These are phyloP conservation scores for Pelvicachromis taeniatus DNA, from an alignment of 2,113 vertebrate species.

Conservation along the genomic window DNA sequence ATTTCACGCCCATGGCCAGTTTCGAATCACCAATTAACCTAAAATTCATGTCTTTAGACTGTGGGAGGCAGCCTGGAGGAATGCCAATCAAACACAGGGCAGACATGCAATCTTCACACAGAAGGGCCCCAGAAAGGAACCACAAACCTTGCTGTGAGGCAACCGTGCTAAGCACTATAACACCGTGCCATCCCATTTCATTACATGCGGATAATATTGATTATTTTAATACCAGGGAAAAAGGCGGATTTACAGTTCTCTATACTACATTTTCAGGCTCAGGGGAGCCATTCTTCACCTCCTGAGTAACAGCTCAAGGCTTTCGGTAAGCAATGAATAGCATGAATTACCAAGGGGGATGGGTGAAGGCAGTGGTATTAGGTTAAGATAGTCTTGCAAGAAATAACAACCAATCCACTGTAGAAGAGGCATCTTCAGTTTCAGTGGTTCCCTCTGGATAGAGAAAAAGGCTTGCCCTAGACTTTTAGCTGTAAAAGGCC, in stretches of 20 bases:
- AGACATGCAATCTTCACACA: not conserved
- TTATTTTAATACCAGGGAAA: not conserved
- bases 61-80: not conserved
- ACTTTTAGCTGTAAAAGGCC: slow-evolving; percentile 40
- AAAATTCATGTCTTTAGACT: not conserved
- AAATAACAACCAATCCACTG: slow-evolving; percentile 24
- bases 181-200: not conserved
- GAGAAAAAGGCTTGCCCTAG: not conserved
- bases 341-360: not conserved
- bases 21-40: not conserved
- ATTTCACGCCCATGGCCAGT: not conserved
- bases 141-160: not conserved
- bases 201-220: not conserved
- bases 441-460: not conserved
- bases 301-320: not conserved
- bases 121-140: too few relatives aligned
- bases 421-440: not conserved
- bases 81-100: not conserved
- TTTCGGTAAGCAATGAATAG: slow-evolving; percentile 34
- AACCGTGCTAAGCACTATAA: not conserved
- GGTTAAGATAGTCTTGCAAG: not conserved
- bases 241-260: not conserved
- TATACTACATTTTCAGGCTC: not conserved
- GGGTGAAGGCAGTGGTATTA: slow-evolving; percentile 4
- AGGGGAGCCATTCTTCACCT: not conserved